A percentile compares a stretch with the other conserved stretches of the same genome.
phyloP scores from a whole-genome alignment of 2,797 vertebrate species.

The Lycodopsis pacificus region DNA sequence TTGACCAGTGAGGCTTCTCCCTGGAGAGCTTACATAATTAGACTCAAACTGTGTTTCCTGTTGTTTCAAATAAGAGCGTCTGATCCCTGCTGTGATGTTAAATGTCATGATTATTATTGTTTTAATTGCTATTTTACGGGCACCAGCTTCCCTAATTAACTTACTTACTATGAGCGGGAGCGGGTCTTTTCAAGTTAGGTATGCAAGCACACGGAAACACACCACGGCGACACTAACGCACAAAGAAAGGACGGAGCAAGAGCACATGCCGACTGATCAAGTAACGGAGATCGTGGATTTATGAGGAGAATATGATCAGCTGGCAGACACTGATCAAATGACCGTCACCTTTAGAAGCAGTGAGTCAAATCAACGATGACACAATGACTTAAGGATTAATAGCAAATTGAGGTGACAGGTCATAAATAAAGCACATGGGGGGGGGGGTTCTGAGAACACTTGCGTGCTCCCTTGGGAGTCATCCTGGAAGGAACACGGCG shows the following conservation, averaged over 20 bases:
- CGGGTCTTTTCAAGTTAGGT: slow-evolving; percentile 43
- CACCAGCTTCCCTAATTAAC: slow-evolving; percentile 36
- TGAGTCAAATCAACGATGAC: slow-evolving; percentile 39
- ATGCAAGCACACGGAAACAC: slow-evolving; percentile 18
- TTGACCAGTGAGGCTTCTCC: not conserved
- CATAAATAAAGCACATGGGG: slow-evolving; percentile 9
- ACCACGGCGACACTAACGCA: not conserved
- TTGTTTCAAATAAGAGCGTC: slow-evolving; percentile 19
- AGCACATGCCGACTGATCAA: not conserved
- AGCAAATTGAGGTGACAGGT: slow-evolving; percentile 49
- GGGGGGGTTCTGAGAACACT: slow-evolving; percentile 30
- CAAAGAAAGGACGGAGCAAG: not conserved
- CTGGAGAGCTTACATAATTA: not conserved
- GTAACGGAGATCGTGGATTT: slow-evolving; percentile 27
- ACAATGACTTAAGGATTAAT: slow-evolving; percentile 42
- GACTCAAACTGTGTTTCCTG: not conserved
- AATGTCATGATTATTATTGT: slow-evolving; percentile 32
- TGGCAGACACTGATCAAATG: slow-evolving; percentile 38
- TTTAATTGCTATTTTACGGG: slow-evolving; percentile 46
- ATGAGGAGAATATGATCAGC: slow-evolving; percentile 37
- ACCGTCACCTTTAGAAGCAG: slow-evolving; percentile 30
- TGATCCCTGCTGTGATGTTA: slow-evolving; percentile 18
- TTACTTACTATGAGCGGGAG: slow-evolving; percentile 30
- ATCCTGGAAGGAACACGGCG: slow-evolving; percentile 22
- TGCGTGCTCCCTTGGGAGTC: slow-evolving; percentile 9